Conservation (phyloP, 2,888 invertebrate genomes). For the Troides oblongomaculatus region DNA sequence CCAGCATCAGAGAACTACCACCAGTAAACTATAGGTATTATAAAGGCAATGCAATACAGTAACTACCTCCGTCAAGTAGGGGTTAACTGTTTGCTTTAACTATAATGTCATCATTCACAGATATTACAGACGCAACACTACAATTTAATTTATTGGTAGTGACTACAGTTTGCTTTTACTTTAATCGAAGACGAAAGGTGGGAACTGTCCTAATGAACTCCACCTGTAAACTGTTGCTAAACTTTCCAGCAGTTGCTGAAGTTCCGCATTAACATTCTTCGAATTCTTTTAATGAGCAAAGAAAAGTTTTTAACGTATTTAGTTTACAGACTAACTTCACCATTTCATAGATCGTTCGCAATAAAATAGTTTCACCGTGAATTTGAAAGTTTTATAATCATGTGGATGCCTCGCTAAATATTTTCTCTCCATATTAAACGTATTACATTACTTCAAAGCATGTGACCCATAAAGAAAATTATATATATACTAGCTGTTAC, state of each 20-base stretch:
- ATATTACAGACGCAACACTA: too few relatives aligned
- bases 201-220: slow-evolving; percentile 71
- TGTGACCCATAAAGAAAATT: too few relatives aligned
- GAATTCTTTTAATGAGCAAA: slow-evolving; percentile 49
- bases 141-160: too few relatives aligned
- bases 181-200: slow-evolving; percentile 50
- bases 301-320: slow-evolving; percentile 29
- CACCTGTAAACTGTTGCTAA: slow-evolving; percentile 62
- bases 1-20: too few relatives aligned
- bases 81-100: too few relatives aligned
- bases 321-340: slow-evolving; percentile 20
- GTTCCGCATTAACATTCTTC: slow-evolving; percentile 58
- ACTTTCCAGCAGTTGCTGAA: slow-evolving; percentile 62
- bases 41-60: too few relatives aligned
- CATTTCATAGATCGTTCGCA: slow-evolving; percentile 11
- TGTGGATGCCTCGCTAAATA: not conserved
- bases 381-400: slow-evolving; percentile 18
- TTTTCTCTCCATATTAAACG: not conserved
- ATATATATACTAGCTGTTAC: too few relatives aligned
- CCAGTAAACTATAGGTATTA: too few relatives aligned
- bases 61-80: too few relatives aligned
- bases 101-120: too few relatives aligned
- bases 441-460: too few relatives aligned
- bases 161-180: slow-evolving; percentile 22
- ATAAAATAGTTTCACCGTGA: slow-evolving; percentile 20